phyloP scores from a whole-genome alignment of 2,113 vertebrate genomes.

The Microcebus jonahi region DNA sequence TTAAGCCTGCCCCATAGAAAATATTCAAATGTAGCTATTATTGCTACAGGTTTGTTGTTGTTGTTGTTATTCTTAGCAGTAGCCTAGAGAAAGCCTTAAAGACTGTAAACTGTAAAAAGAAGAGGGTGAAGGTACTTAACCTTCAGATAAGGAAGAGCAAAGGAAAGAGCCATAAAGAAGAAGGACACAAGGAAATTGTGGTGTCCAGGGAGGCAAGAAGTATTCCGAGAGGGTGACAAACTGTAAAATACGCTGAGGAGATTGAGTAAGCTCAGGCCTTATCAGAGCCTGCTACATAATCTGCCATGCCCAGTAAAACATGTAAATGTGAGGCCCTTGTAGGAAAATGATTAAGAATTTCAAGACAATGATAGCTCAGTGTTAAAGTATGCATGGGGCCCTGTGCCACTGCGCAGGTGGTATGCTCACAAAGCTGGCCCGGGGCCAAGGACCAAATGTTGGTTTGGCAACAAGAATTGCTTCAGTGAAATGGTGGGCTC shows the following conservation, averaged over 20 bases:
- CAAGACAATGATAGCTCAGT: background rate
- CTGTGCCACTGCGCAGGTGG: background rate
- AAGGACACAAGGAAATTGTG: background rate
- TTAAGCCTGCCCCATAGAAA: background rate
- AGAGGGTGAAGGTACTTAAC: background rate
- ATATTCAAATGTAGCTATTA: background rate
- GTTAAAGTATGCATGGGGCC: background rate
- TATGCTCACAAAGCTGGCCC: background rate
- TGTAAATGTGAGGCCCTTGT: background rate
- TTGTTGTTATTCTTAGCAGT: background rate
- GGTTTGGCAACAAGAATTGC: background rate
- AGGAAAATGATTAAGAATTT: background rate
- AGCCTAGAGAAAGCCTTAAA: background rate
- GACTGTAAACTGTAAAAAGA: background rate
- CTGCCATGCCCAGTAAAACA: background rate
- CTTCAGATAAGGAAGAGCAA: background rate
- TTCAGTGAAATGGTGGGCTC: background rate
- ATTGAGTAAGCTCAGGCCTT: background rate
- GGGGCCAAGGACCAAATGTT: background rate
- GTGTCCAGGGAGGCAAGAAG: background rate
- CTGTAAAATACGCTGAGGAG: background rate
- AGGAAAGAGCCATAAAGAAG: background rate
- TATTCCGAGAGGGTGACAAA: background rate
- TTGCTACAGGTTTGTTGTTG: background rate
- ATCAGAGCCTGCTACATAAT: background rate